Conservation (phyloP, 2,113 vertebrate genomes). For the Nesogale talazaci region DNA sequence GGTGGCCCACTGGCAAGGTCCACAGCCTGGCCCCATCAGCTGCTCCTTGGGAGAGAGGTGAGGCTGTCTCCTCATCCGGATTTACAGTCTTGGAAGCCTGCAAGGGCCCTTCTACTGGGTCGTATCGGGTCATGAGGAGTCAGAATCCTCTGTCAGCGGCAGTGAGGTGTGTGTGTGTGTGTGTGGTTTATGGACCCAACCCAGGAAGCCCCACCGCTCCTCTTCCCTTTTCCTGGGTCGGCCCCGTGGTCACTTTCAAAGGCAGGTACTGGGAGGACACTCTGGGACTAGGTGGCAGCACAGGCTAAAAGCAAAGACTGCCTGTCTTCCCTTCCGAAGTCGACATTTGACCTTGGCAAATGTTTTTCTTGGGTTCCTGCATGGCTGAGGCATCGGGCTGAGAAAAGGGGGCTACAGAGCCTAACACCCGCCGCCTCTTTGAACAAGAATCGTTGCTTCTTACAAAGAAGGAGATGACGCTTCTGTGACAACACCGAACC, state of each 20-base stretch:
- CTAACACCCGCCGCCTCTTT: not conserved
- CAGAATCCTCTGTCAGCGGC: no score
- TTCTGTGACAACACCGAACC: not conserved
- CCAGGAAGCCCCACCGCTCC: not conserved
- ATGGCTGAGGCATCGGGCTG: not conserved
- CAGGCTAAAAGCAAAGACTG: not conserved
- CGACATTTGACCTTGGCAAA: not conserved
- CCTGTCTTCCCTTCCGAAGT: not conserved
- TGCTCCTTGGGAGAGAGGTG: no score
- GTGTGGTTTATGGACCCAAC: not conserved
- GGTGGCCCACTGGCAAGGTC: no score
- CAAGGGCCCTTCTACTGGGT: no score
- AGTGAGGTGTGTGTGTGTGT: no score
- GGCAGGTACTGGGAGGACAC: not conserved
- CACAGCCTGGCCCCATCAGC: no score
- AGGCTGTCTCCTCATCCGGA: no score
- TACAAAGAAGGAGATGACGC: slow-evolving; percentile 10
- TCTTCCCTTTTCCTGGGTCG: not conserved
- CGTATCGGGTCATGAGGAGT: no score
- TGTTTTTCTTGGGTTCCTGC: not conserved
- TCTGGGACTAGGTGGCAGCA: not conserved
- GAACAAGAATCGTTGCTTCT: not conserved
- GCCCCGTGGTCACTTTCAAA: not conserved
- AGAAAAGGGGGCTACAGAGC: not conserved
- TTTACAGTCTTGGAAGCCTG: no score